These are phyloP conservation scores for Torymus aiolomorphi DNA, from an alignment of 2,888 invertebrate genomes.

Conservation along the genomic window DNA sequence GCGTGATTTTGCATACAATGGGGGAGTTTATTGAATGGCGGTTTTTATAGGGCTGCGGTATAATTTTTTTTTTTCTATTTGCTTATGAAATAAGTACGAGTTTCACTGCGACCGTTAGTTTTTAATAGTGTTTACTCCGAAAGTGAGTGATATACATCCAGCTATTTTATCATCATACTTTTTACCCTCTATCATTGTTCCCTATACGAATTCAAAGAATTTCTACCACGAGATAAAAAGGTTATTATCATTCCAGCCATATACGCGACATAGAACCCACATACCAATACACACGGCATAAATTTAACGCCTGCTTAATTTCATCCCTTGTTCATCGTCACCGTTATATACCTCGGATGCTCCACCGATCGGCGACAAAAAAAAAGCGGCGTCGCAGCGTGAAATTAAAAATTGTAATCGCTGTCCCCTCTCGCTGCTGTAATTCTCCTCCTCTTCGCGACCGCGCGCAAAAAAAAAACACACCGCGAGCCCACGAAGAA, in stretches of 20 bases:
- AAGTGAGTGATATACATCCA: too few relatives aligned
- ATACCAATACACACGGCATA: too few relatives aligned
- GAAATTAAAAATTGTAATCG: constrained; percentile 36
- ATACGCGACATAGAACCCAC: too few relatives aligned
- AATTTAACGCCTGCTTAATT: too few relatives aligned
- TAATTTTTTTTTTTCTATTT: background rate
- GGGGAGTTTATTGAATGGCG: constrained; percentile 4
- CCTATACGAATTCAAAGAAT: too few relatives aligned
- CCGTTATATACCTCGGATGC: too few relatives aligned
- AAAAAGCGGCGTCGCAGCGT: background rate
- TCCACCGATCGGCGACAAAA: background rate
- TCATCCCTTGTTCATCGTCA: too few relatives aligned
- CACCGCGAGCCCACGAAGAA: background rate
- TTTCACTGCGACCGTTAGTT: background rate
- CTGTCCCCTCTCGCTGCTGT: background rate
- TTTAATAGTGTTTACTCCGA: too few relatives aligned
- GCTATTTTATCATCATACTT: too few relatives aligned
- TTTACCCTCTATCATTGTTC: too few relatives aligned
- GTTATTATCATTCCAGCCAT: too few relatives aligned
- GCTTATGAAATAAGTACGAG: background rate
- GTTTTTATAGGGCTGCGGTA: background rate
- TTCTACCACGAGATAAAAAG: too few relatives aligned
- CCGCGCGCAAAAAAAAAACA: background rate
- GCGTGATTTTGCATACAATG: constrained; percentile 18
- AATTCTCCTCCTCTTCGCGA: background rate